These are phyloP conservation scores for Odocoileus hemionus DNA, from an alignment of 2,113 vertebrate genomes.

Conservation along the genomic window DNA sequence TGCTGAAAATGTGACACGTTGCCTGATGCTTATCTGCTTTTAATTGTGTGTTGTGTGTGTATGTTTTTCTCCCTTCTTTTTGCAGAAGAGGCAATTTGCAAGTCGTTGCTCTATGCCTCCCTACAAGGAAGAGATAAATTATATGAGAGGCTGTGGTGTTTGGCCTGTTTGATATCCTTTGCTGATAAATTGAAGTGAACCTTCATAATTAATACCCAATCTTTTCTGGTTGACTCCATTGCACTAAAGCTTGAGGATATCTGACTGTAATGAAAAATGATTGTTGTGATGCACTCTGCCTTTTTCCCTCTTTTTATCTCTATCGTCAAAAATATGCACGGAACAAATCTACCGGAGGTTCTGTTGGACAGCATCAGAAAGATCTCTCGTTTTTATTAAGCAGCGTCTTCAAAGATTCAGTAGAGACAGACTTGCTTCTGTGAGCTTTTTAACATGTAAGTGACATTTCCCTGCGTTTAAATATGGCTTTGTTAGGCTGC, in stretches of 20 bases:
- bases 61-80: conserved; percentile 60
- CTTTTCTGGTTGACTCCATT: conserved; percentile 73
- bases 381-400: conserved; percentile 48
- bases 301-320: neutral
- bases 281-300: conserved; percentile 35
- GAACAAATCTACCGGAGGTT: conserved; percentile 6
- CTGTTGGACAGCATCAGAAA: conserved; percentile 30
- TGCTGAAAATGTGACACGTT: conserved; percentile 79
- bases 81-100: conserved; percentile 82
- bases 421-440: conserved; percentile 55
- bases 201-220: conserved; percentile 81
- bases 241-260: conserved; percentile 46
- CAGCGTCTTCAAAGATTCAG: conserved; percentile 55
- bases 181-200: conserved; percentile 79
- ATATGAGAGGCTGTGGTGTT: conserved; percentile 73
- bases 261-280: conserved; percentile 68
- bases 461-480: conserved; percentile 66
- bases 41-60: conserved; percentile 80
- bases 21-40: conserved; percentile 84
- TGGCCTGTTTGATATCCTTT: conserved; percentile 80
- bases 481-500: conserved; percentile 62
- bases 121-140: conserved; percentile 82
- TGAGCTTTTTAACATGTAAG: conserved; percentile 54
- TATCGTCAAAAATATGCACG: neutral
- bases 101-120: conserved; percentile 81